Evolutionary conservation across 2,113 vertebrate genomes (phyloP), one percentile per base, ranked within the genome.

Genomic region (Pundamilia nyererei): DNA sequence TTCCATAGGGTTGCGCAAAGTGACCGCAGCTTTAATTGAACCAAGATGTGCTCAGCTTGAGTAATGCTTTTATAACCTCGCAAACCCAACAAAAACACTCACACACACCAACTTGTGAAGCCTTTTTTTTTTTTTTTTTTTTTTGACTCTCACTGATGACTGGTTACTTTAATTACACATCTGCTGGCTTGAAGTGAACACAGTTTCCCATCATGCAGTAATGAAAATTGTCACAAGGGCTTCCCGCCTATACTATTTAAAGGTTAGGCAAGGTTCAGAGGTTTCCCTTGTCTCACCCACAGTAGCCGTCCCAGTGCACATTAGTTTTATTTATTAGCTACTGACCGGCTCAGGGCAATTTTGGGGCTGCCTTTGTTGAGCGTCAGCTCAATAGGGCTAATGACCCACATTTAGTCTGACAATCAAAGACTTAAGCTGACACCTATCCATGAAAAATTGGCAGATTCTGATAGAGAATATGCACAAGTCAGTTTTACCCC

Each of bases 11-110:
- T 96, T 96, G 92, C 86, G 90, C 89, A 95, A 95, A 95, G 89
- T 93, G 92, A 95, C 95, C 95, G 35, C 95, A 94, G 83, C 89
- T 93, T 93, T 94, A 93, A 96, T 92, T 93, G 90, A 88, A 95
- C 89, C 94, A 96, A 96, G 93, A 94, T 95, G 95, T 94, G 84
- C 45, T 19, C 89, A 80, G 86, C 86, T 95, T 93, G 93, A 94
- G 94, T 91, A 96, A 95, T 92, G 88, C 92, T 91, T 94, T 90
- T 88, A 94, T 80, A 88, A 84, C 42, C 87, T 51, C 87, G 62
- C 84, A 90, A 81, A 82, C 81, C 89, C 83, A 84, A 89, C 83
- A 89, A 80, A 92, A 81, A 89, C 65, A 87, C n/a, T n/a, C 49
- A 83, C 75, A 89, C 60, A 83, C 31, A 81, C 75, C 42, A 33